Base-by-base conservation (phyloP, 2,113 vertebrate species). In the Strix aluco region DNA sequence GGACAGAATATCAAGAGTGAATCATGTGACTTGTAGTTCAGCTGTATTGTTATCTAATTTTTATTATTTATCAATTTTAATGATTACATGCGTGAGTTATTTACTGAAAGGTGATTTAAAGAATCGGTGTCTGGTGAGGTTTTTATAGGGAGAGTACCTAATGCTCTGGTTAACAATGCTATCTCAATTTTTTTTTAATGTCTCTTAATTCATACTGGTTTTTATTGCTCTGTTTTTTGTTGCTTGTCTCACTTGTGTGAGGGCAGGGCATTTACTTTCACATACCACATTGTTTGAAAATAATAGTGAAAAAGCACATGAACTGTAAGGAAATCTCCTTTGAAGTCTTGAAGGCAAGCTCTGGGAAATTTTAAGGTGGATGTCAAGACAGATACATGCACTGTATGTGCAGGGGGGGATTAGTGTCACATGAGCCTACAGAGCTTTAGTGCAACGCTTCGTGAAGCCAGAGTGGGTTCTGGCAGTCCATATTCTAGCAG, bases 291-390 rank as follows among this genome's bases (percentile, higher is more conserved):
- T 83, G 73, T 72, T 87, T 89, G 88, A 83, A 89, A 90, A 73
- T 83, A 83, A 63, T 81, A 86, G 63, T 77, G 82, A 83, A 96
- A 90, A 94, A 34, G 38, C 75, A 52, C 57, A 51, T 62, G 82
- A 96, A 81, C 47, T 67, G 67, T 77, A 51, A 91, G 81, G 82
- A 92, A 81, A 84, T 92, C 63, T 89, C 65, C 72, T 62, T 44
- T 78, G 57, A 92, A 80, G 85, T 54, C 79, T 46, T 66, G 63
- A 88, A 90, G 59, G 88, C 75, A 93, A 86, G 51, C 75, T 88
- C 82, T 92, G 75, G 59, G 77, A 96, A 78, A 87, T 93, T 87
- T 80, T 79, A 82, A 84, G 94, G 75, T 75, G 40, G 34, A 71
- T 90, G 84, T 90, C 94, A 96, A 85, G 81, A 85, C 57, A 79